Evolutionary conservation across 1,140 invertebrate genomes (phyloP).

Genomic region (Drosophila rufa): DNA sequence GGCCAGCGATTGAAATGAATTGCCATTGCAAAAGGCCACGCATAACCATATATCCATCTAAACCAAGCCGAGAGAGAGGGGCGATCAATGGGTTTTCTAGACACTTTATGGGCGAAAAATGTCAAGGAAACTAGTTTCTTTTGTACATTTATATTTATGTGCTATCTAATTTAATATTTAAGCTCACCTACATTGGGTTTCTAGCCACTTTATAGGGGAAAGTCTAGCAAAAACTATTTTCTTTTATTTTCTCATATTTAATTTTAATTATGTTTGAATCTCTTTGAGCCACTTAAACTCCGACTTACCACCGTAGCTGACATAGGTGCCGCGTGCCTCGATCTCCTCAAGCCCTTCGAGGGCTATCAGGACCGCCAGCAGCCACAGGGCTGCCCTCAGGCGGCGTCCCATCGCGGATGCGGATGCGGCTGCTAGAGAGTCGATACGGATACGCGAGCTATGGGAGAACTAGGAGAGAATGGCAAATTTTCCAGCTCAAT

Average conservation of each 20-base stretch:
- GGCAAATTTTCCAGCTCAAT: conserved; percentile 16
- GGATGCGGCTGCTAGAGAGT: conserved; percentile 17
- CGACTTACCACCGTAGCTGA: conserved; percentile 59
- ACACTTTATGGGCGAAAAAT: no score
- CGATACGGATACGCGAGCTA: conserved; percentile 27
- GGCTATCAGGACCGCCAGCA: conserved; percentile 66
- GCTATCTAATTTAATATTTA: no score
- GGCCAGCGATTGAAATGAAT: conserved; percentile 75
- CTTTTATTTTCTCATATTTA: not conserved
- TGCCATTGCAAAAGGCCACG: conserved; percentile 32
- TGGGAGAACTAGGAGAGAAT: not conserved
- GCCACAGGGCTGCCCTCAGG: conserved; percentile 62
- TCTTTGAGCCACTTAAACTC: not conserved
- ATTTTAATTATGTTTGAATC: not conserved
- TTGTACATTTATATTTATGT: no score
- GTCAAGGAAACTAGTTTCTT: no score
- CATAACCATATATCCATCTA: conserved; percentile 7
- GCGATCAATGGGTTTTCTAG: not conserved
- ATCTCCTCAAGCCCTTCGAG: conserved; percentile 17
- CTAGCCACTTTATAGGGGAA: no score
- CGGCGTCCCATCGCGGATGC: conserved; percentile 57
- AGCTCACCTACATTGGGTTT: no score
- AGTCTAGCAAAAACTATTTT: no score
- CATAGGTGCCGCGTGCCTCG: conserved; percentile 44
- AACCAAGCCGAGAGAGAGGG: no score